Conservation (phyloP, 2,113 vertebrate species). For the Eurypyga helias region DNA sequence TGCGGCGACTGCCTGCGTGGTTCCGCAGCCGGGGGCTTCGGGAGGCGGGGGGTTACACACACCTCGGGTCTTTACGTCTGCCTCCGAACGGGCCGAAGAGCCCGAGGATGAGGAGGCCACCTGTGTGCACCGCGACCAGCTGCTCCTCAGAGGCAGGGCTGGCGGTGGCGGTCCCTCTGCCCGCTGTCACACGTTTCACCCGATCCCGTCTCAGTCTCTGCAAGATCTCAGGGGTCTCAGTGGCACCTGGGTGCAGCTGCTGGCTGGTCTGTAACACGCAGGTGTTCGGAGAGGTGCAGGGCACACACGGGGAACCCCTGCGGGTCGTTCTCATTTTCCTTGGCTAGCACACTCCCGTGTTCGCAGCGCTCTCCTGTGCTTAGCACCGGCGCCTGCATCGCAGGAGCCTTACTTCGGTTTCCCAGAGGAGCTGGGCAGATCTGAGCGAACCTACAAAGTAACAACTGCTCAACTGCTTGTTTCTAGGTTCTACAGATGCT, state of each 20-base stretch:
- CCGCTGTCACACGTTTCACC: background rate
- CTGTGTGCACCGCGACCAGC: too few species aligned
- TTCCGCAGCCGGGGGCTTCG: background rate
- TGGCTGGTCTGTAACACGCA: background rate
- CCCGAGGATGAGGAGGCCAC: fast-evolving
- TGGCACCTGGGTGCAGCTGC: background rate
- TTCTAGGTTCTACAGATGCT: constrained; percentile 81
- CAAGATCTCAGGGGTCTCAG: background rate
- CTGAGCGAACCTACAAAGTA: background rate
- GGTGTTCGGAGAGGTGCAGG: too few species aligned
- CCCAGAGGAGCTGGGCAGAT: background rate
- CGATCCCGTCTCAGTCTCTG: background rate
- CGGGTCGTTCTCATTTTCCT: background rate
- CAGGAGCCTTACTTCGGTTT: background rate
- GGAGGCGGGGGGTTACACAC: background rate
- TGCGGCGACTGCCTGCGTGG: too few species aligned
- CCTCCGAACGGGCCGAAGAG: background rate
- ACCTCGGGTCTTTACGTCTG: too few species aligned
- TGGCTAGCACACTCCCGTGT: background rate
- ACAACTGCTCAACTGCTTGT: background rate
- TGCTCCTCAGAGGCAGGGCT: background rate
- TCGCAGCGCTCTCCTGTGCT: background rate
- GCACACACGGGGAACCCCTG: fast-evolving
- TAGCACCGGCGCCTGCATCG: background rate
- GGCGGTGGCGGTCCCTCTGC: background rate